Conservation (phyloP, 2,797 vertebrate genomes). For the Acridotheres tristis region DNA sequence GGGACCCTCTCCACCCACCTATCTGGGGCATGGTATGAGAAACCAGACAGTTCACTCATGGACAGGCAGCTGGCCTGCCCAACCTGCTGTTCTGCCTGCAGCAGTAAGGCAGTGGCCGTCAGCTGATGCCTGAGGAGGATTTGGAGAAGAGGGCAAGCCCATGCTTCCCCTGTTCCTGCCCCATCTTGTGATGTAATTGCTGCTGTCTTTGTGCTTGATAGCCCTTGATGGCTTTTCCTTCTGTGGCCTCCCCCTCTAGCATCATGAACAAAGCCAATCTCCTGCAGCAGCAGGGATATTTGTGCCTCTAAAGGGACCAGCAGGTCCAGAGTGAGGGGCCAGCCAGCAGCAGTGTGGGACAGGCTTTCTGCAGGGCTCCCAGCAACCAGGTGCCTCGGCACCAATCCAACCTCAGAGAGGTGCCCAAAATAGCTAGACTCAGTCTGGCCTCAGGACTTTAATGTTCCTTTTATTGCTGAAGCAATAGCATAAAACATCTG, state of each 20-base stretch:
- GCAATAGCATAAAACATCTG: slow-evolving; percentile 21
- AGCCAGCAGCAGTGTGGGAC: not conserved
- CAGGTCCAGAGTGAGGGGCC: not conserved
- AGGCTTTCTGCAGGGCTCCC: not conserved
- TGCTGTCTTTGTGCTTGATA: not conserved
- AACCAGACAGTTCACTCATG: not conserved
- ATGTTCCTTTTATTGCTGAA: slow-evolving; percentile 29
- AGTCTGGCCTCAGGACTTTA: slow-evolving; percentile 15
- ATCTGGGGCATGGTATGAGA: not conserved
- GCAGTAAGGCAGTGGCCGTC: not conserved
- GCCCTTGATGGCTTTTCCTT: not conserved
- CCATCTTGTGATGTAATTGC: not conserved
- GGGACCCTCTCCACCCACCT: not conserved
- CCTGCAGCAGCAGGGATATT: not conserved
- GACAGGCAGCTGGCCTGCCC: not conserved
- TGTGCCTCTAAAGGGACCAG: not conserved
- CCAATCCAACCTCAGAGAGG: slow-evolving; percentile 11
- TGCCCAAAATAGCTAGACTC: slow-evolving; percentile 7
- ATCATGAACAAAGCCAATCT: not conserved
- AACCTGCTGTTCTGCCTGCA: not conserved
- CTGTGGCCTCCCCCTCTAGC: not conserved
- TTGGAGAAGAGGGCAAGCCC: not conserved
- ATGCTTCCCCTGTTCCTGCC: not conserved
- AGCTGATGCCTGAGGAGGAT: not conserved
- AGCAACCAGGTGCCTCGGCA: slow-evolving; percentile 29